Base-by-base conservation (phyloP, 2,113 vertebrate species). In the Amia ocellicauda region DNA sequence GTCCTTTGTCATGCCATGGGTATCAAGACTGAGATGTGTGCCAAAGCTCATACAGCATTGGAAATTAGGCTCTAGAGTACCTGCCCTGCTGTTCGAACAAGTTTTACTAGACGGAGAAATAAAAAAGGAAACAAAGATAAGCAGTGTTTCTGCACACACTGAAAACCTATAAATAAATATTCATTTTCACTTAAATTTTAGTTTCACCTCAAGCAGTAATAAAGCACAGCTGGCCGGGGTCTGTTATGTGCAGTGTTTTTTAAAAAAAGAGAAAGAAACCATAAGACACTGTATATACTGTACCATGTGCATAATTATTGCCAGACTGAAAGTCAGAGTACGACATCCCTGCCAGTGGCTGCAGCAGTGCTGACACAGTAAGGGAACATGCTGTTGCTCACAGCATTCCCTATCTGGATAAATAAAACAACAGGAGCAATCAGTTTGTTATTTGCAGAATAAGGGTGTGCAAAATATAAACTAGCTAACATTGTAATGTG, bases 231-330 rank as follows among this genome's bases (percentile, higher is more conserved):
- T 36, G 29, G 19, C 16, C 23, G 22, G 2, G 17, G 52, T 2
- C 52, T 55, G 17, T 29, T 13, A 20, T 41, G 56, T 17, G 56
- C 31, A 14, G 10, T 58, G 56, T 66, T 41, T 41, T n/a, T n/a
- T n/a, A n/a, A 45, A 11, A 63, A 66, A 66, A 63, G 47, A 69
- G 27, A 64, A n/a, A 54, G 36, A 59, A 29, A 20, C 16, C 23
- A 60, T 60, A 64, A 58, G 56, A 66, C 19, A 47, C 47, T 72
- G 58, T 66, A 72, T 65, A 65, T 54, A 64, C 68, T 66, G 70
- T 72, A 64, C 45, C 47, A 40, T 29, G 52, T 22, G 22, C 62
- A 68, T 78, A 79, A 82, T 82, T 79, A 74, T 68, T 79, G 70
- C 73, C 82, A 82, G 80, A 73, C 64, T 56, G n/a, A n/a, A n/a